Evolutionary conservation across 2,797 vertebrate genomes (phyloP), one percentile per base, ranked within the genome.

Genomic region (Leontocebus nigricollis): DNA sequence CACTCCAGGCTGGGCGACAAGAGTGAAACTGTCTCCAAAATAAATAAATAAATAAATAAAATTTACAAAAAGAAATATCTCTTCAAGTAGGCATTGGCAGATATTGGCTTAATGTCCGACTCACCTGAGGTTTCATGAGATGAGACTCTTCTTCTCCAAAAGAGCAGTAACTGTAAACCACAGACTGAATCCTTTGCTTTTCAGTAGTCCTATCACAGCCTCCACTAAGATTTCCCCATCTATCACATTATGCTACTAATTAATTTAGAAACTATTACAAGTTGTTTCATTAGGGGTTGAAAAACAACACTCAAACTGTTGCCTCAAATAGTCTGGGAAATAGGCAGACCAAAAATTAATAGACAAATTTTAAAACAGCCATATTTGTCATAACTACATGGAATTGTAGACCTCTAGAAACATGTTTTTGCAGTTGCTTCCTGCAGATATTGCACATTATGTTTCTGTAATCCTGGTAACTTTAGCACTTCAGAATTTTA

Each of bases 321-420:
- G 22, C 55, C 61, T 75, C 33, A 24, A 82, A 55, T 92, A 8
- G 57, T 80, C 17, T 80, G 30, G 26, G 13, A 95, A 96, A 94
- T 75, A 94, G 75, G 33, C 27, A 85, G 72, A 87, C 24, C 22
- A 73, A 89, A 91, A 85, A 93, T 26, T 86, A 85, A 93, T n/a
- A 84, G 87, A 75, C 10, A 81, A 55, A 93, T 73, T 88, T 79
- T 8, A 83, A 88, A 93, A 87, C 33, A 93, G 24, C 10, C 82
- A 24, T 26, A 4, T 85, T 76, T 93, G 9, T 87, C 48, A 89
- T 41, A 75, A 84, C 96, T 84, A 79, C 44, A 87, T 19, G 39
- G 26, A 84, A 94, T 48, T 59, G 81, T 24, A 20, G 41, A n/a
- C 41, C 77, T 93, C 52, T 81, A 26, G 57, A 87, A 88, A 57